Evolutionary conservation across 2,888 invertebrate species (phyloP).

Genomic region (Megalurothrips usitatus): DNA sequence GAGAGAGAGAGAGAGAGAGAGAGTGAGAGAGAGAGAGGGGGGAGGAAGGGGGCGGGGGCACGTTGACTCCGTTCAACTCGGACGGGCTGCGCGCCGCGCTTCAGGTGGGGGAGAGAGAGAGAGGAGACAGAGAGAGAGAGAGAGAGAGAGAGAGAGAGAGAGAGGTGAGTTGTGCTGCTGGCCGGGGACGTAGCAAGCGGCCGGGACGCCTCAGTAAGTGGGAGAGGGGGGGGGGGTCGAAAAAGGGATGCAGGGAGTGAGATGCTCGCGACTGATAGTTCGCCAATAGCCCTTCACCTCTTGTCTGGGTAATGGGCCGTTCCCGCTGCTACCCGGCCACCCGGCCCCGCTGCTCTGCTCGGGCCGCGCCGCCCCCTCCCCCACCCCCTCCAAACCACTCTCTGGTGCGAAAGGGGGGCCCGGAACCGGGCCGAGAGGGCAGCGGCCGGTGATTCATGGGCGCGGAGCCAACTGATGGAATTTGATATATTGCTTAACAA

Average conservation of each 20-base stretch:
- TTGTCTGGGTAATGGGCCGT: too few relatives aligned
- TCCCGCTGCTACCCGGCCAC: too few relatives aligned
- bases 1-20: too few relatives aligned
- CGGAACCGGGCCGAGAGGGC: background rate
- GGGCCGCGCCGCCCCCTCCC: background rate
- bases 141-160: background rate
- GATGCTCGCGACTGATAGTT: background rate
- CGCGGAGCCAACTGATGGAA: slow-evolving; percentile 11
- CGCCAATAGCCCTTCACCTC: background rate
- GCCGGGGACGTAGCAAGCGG: background rate
- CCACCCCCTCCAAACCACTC: background rate
- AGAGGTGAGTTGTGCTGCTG: too few relatives aligned
- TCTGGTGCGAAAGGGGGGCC: background rate
- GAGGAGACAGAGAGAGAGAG: too few relatives aligned
- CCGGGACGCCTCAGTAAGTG: background rate
- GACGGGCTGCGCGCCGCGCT: too few relatives aligned
- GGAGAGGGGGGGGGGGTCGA: background rate
- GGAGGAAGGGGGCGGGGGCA: too few relatives aligned
- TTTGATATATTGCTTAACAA: slow-evolving; percentile 21
- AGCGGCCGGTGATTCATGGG: slow-evolving; percentile 8
- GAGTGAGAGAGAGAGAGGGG: too few relatives aligned
- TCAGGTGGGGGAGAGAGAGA: too few relatives aligned
- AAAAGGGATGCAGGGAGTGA: too few relatives aligned
- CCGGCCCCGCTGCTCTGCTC: background rate
- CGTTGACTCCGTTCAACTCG: too few relatives aligned